Evolutionary conservation across 2,113 vertebrate genomes (phyloP).

Genomic region (Albula glossodonta): DNA sequence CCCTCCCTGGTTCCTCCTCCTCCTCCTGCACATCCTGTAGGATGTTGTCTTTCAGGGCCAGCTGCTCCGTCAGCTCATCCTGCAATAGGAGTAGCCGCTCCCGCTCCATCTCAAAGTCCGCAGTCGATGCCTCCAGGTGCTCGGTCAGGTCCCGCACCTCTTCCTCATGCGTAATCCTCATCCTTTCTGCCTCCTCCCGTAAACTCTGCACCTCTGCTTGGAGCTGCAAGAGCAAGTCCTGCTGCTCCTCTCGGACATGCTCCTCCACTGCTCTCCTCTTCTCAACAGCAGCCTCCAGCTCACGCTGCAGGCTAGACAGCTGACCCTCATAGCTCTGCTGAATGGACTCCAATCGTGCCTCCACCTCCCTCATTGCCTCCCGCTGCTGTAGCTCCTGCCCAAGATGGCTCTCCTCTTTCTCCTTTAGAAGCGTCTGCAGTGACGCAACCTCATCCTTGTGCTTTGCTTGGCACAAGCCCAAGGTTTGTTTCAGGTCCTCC

Average conservation of each 20-base stretch:
- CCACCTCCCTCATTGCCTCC: conserved; percentile 58
- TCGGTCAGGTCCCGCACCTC: conserved; percentile 77
- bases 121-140: conserved; percentile 61
- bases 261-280: conserved; percentile 65
- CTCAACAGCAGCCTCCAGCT: conserved; percentile 66
- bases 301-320: conserved; percentile 68
- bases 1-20: conserved; percentile 62
- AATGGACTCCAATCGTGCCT: conserved; percentile 65
- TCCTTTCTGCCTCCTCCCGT: conserved; percentile 72
- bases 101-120: conserved; percentile 75
- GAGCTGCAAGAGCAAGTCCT: conserved; percentile 69
- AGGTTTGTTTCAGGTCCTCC: conserved; percentile 68
- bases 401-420: conserved; percentile 66
- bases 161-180: conserved; percentile 73
- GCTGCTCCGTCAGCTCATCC: conserved; percentile 69
- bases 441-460: conserved; percentile 71
- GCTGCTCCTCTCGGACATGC: conserved; percentile 72
- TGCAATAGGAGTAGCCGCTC: conserved; percentile 72
- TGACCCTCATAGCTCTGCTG: conserved; percentile 68
- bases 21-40: conserved; percentile 68
- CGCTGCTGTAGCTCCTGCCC: conserved; percentile 56
- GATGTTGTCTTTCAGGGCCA: conserved; percentile 71
- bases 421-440: conserved; percentile 75
- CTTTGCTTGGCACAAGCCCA: conserved; percentile 64
- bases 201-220: conserved; percentile 76